These are phyloP conservation scores for Ascidia mentula DNA, from an alignment of 23 tunicate genomes.

Conservation along the genomic window DNA sequence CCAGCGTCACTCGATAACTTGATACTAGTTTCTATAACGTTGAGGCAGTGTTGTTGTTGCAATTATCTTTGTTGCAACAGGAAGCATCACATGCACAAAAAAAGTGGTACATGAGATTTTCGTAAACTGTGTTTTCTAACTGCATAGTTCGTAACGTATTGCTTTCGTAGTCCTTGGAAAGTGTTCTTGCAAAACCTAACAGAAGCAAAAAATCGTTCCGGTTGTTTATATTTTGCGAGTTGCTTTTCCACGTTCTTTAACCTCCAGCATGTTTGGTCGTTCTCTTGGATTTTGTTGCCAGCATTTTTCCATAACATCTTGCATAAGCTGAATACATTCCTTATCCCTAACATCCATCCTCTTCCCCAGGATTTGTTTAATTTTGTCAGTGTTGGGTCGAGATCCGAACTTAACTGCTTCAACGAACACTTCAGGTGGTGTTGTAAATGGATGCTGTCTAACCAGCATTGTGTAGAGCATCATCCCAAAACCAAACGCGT, in stretches of 20 bases:
- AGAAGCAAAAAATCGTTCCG: too few species aligned
- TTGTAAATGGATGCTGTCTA: not conserved
- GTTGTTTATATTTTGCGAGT: too few species aligned
- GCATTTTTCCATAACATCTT: not conserved
- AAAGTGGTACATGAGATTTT: not conserved
- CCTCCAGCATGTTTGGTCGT: not conserved
- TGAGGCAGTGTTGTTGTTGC: not conserved
- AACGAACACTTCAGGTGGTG: not conserved
- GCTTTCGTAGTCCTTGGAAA: too few species aligned
- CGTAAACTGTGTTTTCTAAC: not conserved
- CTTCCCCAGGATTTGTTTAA: not conserved
- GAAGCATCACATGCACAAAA: not conserved
- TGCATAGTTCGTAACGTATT: too few species aligned
- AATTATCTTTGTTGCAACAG: not conserved
- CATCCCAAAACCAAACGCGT: slow-evolving; percentile 17
- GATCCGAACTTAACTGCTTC: not conserved
- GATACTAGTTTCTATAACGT: not conserved
- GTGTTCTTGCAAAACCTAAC: too few species aligned
- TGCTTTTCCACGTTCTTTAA: not conserved
- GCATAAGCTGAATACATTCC: not conserved
- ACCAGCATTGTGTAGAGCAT: not conserved
- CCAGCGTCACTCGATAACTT: not conserved
- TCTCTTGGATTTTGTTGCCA: not conserved
- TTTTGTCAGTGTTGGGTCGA: not conserved
- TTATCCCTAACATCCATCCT: too few species aligned